Evolutionary conservation across 2,888 invertebrate genomes (phyloP), one percentile per base, ranked within the genome.

Genomic region (Ametastegia equiseti): DNA sequence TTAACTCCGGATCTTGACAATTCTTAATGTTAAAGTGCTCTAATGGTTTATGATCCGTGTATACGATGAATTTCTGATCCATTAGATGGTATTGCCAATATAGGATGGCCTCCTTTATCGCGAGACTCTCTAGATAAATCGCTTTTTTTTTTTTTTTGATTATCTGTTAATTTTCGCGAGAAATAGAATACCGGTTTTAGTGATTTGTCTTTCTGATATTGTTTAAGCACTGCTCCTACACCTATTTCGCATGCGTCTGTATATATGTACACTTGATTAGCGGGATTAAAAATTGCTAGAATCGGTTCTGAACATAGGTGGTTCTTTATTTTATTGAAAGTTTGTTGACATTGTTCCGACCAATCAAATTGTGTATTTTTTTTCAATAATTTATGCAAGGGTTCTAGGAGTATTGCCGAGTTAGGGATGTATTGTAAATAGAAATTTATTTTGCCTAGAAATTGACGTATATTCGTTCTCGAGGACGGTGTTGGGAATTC

Each of bases 1-100:
- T 1, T 75, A 85, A 42, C 69, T 84, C 83, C n/a, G 42, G 65
- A 82, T 86, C 85, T 19, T 79, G 84, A 39, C 84, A 67, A 3
- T 83, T 83, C 83, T 84, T 85, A 67, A 85, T 80, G 80, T 86
- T 86, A 19, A 86, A 83, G 47, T 85, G 77, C 80, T 85, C 82
- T 50, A 86, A 47, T 15, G 45, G 7, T 47, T 47, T 47, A 47
- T 47, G 45, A 47, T 47, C 45, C 45, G 45, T 47, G 47, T 77
- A 84, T n/a, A 85, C 80, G 0, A 54, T 67, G 73, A 85, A 85
- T 71, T 82, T 83, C 60, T 82, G 50, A 6, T 83, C 86, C 19
- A 86, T 85, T 15, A 85, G 36, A 6, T 82, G 75, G 54, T 85
- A 84, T 79, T 85, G 85, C 85, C 86, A 85, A 47, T 83, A 86